Conservation (phyloP, 2,888 invertebrate species). For the Volucella bombylans region DNA sequence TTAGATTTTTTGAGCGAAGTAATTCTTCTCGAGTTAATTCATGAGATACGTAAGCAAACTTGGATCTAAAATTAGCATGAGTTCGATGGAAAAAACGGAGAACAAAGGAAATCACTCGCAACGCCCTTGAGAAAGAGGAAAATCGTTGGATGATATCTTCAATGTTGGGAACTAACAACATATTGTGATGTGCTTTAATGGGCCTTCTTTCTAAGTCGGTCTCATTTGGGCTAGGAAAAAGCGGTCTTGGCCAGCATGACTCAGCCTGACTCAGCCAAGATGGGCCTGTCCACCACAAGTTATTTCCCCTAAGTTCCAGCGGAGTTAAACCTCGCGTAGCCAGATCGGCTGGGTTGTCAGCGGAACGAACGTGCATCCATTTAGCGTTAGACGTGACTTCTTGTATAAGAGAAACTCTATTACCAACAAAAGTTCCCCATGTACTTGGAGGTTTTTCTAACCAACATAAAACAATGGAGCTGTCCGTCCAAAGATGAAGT, state of each 20-base stretch:
- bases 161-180: not conserved
- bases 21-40: slow-evolving; percentile 5
- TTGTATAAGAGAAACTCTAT: slow-evolving; percentile 31
- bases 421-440: slow-evolving; percentile 51
- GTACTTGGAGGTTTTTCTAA: slow-evolving; percentile 47
- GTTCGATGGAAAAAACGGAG: slow-evolving; percentile 14
- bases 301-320: not conserved
- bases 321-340: slow-evolving; percentile 11
- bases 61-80: not conserved
- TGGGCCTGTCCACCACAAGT: slow-evolving; percentile 57
- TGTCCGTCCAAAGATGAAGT: too few species aligned
- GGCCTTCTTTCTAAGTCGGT: slow-evolving; percentile 9
- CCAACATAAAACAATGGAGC: too few species aligned
- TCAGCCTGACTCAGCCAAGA: slow-evolving; percentile 6
- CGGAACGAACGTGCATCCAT: slow-evolving; percentile 38
- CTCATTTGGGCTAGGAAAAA: not conserved
- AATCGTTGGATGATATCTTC: slow-evolving; percentile 9
- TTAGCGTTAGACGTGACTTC: not conserved
- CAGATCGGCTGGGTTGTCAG: slow-evolving; percentile 47
- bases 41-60: not conserved
- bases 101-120: slow-evolving; percentile 3
- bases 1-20: not conserved
- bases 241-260: slow-evolving; percentile 18
- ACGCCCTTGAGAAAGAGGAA: not conserved
- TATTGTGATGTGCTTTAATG: not conserved